Base-by-base conservation (phyloP, 1,140 invertebrate genomes). In the Penaeus chinensis region DNA sequence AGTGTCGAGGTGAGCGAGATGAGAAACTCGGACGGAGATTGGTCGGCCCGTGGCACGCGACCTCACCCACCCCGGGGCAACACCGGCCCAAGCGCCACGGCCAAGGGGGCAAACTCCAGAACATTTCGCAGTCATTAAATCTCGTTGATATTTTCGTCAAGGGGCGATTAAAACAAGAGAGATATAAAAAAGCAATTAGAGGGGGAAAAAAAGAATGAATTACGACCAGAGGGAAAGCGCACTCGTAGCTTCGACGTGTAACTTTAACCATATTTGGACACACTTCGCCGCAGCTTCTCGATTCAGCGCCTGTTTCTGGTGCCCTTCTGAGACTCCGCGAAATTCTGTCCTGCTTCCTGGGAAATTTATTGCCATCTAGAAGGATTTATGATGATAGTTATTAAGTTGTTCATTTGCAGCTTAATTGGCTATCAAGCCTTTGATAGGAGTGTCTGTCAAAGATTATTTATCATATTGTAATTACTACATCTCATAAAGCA, bases 381-480 rank as follows among this genome's bases (percentile, higher is more conserved):
- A 87, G 80, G 85, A 87, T 87, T 82, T 82, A 82, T 82, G 85
- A 77, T 87, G 85, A 87, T 87, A 82, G 85, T 82, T 87, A 87
- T 87, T 82, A 87, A 87, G 85, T 87, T 87, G 85, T 87, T 87
- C 85, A 87, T 87, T 87, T 87, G 85, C 85, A 87, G 85, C 85
- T 87, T 87, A 87, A 87, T 87, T 87, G 85, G 85, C 85, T 87
- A 81, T 87, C 85, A 81, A 63, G 79, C 80, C 80, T 76, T 71
- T 87, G 85, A 87, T 87, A 82, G 85, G 85, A 78, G 85, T 82
- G 85, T 87, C 85, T 87, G 85, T 82, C 80, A 82, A 80, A 77
- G 85, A 87, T 87, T 87, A 87, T 87, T 87, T 82, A 87, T 87
- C 85, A 87, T 87, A 87, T 87, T 63, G 76, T 87, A 87, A 87